Conservation (phyloP, 2,888 invertebrate species). For the Keiferia lycopersicella region DNA sequence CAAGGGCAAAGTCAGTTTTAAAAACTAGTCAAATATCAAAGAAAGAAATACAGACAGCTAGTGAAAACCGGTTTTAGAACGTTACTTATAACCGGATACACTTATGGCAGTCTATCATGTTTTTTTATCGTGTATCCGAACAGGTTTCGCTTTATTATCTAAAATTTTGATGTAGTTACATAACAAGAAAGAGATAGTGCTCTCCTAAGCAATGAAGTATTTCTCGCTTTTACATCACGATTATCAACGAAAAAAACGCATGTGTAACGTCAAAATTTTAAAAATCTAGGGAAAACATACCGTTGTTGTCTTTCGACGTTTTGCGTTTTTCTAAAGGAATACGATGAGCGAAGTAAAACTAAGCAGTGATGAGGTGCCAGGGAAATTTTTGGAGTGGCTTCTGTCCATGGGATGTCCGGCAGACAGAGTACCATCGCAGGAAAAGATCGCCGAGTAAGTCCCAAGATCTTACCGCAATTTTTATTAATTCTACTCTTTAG, state of each 20-base stretch:
- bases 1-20: too few species aligned
- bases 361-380: slow-evolving; percentile 64
- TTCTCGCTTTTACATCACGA: neutral
- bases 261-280: slow-evolving; percentile 9
- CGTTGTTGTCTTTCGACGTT: neutral
- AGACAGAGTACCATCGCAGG: slow-evolving; percentile 62
- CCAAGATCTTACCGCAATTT: neutral
- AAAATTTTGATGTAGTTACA: neutral
- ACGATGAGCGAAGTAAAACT: slow-evolving; percentile 56
- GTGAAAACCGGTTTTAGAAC: neutral
- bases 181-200: neutral
- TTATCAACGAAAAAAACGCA: neutral
- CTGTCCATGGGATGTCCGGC: slow-evolving; percentile 69
- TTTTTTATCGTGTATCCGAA: neutral
- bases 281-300: neutral
- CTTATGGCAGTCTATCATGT: neutral
- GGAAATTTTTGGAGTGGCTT: slow-evolving; percentile 68
- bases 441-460: slow-evolving; percentile 65
- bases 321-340: neutral
- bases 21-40: too few species aligned
- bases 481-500: too few species aligned
- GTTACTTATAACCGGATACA: neutral
- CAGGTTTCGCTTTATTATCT: neutral
- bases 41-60: too few species aligned
- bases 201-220: neutral